Conservation (phyloP, 2,888 invertebrate species). For the Oscheius onirici region DNA sequence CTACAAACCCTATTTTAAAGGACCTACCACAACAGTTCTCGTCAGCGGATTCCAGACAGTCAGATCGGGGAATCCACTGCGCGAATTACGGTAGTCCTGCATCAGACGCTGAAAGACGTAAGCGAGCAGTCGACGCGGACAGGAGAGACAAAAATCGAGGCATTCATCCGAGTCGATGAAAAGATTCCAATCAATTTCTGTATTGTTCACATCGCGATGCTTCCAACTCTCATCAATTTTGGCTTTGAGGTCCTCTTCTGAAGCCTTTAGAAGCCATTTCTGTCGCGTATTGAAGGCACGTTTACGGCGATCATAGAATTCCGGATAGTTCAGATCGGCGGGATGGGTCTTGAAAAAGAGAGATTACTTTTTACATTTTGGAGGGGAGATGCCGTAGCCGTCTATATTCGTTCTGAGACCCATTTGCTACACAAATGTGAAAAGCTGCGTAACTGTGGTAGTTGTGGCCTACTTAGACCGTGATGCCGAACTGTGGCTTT, state of each 20-base stretch:
- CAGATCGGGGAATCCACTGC: slow-evolving; percentile 67
- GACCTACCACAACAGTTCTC: slow-evolving; percentile 37
- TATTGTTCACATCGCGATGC: slow-evolving; percentile 17
- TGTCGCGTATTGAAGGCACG: slow-evolving; percentile 48
- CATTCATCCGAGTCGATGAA: slow-evolving; percentile 34
- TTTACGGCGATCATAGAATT: slow-evolving; percentile 39
- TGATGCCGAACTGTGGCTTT: too few species aligned
- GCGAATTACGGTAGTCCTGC: slow-evolving; percentile 53
- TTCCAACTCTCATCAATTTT: slow-evolving; percentile 13
- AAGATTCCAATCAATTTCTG: slow-evolving; percentile 40
- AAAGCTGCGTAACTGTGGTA: too few species aligned
- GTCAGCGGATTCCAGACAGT: slow-evolving; percentile 59
- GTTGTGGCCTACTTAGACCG: too few species aligned
- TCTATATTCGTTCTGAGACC: too few species aligned
- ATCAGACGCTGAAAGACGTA: slow-evolving; percentile 48
- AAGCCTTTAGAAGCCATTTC: slow-evolving; percentile 39
- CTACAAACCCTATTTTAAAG: not conserved
- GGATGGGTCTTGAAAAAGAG: slow-evolving; percentile 12
- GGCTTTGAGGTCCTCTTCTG: slow-evolving; percentile 9
- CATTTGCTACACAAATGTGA: too few species aligned
- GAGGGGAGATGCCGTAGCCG: too few species aligned
- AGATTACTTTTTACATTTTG: too few species aligned
- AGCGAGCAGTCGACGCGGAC: slow-evolving; percentile 42
- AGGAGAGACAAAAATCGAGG: slow-evolving; percentile 33
- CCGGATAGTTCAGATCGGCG: slow-evolving; percentile 19